Conservation (phyloP, 2,888 invertebrate genomes). For the Podabrus alpinus region DNA sequence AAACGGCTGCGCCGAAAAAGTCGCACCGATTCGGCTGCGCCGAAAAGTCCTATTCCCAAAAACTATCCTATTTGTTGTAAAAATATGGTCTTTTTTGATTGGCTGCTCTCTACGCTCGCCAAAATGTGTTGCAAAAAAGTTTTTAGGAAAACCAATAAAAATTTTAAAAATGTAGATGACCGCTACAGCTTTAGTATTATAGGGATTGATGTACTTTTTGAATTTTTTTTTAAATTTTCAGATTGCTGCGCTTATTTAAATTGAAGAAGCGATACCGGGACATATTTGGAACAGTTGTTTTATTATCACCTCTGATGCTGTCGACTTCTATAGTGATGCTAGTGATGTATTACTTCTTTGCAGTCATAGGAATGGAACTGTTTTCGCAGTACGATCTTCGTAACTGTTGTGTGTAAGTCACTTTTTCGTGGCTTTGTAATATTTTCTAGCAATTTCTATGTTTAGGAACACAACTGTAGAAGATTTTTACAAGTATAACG, state of each 20-base stretch:
- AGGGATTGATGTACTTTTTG: no score
- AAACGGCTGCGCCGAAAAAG: no score
- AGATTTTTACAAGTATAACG: slow-evolving; percentile 76
- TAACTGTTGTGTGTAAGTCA: slow-evolving; percentile 77
- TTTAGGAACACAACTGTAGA: slow-evolving; percentile 82
- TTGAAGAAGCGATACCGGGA: slow-evolving; percentile 81
- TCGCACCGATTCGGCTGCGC: no score
- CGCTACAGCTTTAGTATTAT: background rate
- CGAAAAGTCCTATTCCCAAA: no score
- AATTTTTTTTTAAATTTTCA: slow-evolving; percentile 6
- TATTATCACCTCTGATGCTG: slow-evolving; percentile 80
- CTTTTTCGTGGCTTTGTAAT: background rate
- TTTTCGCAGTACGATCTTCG: slow-evolving; percentile 75
- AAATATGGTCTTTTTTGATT: no score
- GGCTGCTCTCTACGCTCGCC: no score
- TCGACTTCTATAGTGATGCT: slow-evolving; percentile 83
- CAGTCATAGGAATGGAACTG: slow-evolving; percentile 88
- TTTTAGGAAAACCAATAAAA: no score
- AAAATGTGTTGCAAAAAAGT: no score
- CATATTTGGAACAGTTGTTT: slow-evolving; percentile 80
- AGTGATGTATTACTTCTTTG: slow-evolving; percentile 86
- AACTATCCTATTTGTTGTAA: no score
- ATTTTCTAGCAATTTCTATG: slow-evolving; percentile 22
- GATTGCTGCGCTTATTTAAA: slow-evolving; percentile 73
- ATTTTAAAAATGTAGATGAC: no score